phyloP scores from a whole-genome alignment of 2,113 vertebrate species.

The Rhizomys pruinosus region DNA sequence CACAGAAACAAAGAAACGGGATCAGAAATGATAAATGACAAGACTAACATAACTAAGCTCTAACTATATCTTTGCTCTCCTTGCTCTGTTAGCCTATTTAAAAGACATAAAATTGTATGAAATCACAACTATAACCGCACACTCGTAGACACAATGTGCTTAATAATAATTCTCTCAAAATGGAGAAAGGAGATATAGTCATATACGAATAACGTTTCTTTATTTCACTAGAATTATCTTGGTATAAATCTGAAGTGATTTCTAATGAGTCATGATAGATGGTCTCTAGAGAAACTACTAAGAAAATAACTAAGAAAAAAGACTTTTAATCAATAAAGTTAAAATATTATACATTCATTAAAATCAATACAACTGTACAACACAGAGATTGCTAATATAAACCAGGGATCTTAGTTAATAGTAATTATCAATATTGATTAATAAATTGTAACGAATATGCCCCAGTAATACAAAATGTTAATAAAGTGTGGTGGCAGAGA shows the following conservation, averaged over 20 bases:
- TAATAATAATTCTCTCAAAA: not conserved
- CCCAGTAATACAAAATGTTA: not conserved
- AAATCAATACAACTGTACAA: not conserved
- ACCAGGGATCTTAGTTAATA: not conserved
- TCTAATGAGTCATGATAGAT: not conserved
- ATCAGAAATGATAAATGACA: not conserved
- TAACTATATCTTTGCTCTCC: not conserved
- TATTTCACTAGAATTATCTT: not conserved
- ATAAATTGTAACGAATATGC: not conserved
- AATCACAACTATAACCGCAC: not conserved
- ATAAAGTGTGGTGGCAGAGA: not conserved
- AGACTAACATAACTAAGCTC: not conserved
- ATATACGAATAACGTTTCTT: not conserved
- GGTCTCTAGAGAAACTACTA: not conserved
- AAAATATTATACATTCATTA: not conserved
- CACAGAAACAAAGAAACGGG: not conserved
- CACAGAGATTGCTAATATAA: not conserved
- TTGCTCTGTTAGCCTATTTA: not conserved
- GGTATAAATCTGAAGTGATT: not conserved
- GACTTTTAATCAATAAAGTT: not conserved
- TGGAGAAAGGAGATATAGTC: not conserved
- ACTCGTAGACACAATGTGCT: not conserved
- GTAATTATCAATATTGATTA: not conserved
- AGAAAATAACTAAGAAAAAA: not conserved
- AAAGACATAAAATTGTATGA: not conserved